phyloP scores from a whole-genome alignment of 2,888 invertebrate genomes.

The Craniophora ligustri region DNA sequence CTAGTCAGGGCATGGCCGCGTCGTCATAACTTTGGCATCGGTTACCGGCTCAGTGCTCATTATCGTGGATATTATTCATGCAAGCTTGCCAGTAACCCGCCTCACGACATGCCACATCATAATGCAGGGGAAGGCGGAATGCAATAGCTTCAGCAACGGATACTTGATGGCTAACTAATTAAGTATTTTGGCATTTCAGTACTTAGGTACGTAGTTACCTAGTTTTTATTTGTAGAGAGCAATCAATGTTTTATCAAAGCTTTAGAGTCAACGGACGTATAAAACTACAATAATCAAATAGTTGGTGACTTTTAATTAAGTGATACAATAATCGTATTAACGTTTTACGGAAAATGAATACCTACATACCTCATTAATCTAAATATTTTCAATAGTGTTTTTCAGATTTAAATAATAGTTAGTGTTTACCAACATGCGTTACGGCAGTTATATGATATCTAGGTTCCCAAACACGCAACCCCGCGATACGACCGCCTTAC shows the following conservation, averaged over 20 bases:
- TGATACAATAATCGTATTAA: no score
- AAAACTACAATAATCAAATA: no score
- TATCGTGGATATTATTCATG: constrained; percentile 74
- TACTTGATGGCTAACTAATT: constrained; percentile 10
- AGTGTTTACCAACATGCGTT: constrained; percentile 20
- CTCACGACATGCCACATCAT: constrained; percentile 66
- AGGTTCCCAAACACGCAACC: constrained; percentile 69
- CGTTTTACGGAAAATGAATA: no score
- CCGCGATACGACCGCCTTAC: constrained; percentile 68
- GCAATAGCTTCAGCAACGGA: constrained; percentile 16
- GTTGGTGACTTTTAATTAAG: no score
- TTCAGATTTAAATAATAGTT: not conserved
- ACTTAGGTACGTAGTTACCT: no score
- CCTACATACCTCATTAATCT: no score
- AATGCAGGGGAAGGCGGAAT: constrained; percentile 63
- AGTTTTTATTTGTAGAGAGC: no score
- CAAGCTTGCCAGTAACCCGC: constrained; percentile 55
- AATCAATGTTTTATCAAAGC: no score
- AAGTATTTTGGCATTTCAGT: no score
- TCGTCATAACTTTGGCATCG: constrained; percentile 62
- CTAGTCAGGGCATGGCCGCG: constrained; percentile 14
- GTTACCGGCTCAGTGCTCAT: constrained; percentile 65
- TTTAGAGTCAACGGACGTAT: no score
- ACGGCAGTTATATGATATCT: constrained; percentile 23
- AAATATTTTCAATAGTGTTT: no score